phyloP scores from a whole-genome alignment of 2,888 invertebrate species.

The Morinoia aosen region DNA sequence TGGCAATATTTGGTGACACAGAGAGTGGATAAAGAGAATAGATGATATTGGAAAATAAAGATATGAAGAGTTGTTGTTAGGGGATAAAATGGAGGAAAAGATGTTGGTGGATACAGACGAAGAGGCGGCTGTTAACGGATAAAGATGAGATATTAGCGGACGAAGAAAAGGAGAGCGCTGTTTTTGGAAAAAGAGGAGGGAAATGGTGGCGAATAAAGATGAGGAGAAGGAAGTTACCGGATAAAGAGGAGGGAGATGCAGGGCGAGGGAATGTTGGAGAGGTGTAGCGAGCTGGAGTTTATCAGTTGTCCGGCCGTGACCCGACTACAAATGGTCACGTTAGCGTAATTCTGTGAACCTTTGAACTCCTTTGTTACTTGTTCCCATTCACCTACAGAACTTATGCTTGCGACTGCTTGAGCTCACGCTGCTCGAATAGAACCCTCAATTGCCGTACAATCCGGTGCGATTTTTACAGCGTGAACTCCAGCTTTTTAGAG shows the following conservation, averaged over 20 bases:
- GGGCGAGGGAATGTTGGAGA: too few relatives aligned
- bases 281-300: neutral
- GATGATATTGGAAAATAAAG: too few relatives aligned
- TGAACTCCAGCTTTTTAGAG: neutral
- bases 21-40: too few relatives aligned
- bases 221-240: neutral
- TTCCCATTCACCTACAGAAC: neutral
- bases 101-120: too few relatives aligned
- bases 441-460: neutral
- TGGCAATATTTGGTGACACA: too few relatives aligned
- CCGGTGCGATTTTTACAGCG: neutral
- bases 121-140: too few relatives aligned
- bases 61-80: too few relatives aligned
- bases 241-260: neutral
- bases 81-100: too few relatives aligned
- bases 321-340: neutral
- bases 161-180: too few relatives aligned
- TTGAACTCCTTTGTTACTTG: neutral
- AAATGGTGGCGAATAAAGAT: neutral
- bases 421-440: neutral
- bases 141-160: too few relatives aligned
- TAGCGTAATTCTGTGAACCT: neutral
- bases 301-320: neutral
- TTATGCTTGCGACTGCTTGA: neutral
- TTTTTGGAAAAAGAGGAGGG: too few relatives aligned